phyloP scores from a whole-genome alignment of 2,113 vertebrate genomes.

The Pituophis catenifer region DNA sequence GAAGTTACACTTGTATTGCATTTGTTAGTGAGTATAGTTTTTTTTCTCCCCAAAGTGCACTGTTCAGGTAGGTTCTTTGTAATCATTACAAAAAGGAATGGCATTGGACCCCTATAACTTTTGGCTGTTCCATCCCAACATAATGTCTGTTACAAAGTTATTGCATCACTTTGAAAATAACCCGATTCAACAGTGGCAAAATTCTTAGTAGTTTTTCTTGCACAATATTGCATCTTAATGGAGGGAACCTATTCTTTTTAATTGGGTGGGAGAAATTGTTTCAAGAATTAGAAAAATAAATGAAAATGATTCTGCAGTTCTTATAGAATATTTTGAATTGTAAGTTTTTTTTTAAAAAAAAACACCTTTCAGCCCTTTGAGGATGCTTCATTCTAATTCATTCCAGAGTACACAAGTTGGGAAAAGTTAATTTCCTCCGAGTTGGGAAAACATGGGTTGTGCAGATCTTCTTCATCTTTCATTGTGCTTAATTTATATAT shows the following conservation, averaged over 20 bases:
- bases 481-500: background rate
- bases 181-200: conserved; percentile 6
- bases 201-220: background rate
- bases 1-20: background rate
- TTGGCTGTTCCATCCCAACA: background rate
- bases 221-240: background rate
- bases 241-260: background rate
- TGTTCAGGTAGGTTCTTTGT: background rate
- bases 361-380: background rate
- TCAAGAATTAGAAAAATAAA: background rate
- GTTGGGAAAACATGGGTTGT: background rate
- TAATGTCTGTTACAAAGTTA: background rate
- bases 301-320: background rate
- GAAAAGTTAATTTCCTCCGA: background rate
- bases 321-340: background rate
- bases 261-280: background rate
- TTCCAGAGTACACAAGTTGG: background rate
- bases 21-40: background rate
- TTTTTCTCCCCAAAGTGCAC: accelerated
- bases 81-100: background rate
- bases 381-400: background rate
- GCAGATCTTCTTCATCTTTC: background rate
- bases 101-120: background rate
- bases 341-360: background rate
- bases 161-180: background rate